Percentiles rank a stretch among this genome's conserved stretches.
Evolutionary conservation across 2,797 vertebrate genomes (phyloP).

Genomic region (Carcharodon carcharias): DNA sequence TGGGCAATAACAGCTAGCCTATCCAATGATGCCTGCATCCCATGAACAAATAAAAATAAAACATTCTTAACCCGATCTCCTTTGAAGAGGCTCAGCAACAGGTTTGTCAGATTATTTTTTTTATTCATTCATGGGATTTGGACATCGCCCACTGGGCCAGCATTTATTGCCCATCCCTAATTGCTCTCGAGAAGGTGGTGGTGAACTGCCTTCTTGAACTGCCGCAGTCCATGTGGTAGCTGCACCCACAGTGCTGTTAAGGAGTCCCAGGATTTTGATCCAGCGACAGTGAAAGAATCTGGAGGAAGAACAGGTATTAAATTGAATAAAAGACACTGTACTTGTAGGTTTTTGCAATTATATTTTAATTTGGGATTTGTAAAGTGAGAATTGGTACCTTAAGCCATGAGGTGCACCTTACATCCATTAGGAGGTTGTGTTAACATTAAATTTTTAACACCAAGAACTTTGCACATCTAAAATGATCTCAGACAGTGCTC

Average conservation of each 20-base stretch:
- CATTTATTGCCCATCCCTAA: no score
- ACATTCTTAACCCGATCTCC: neutral
- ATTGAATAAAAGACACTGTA: neutral
- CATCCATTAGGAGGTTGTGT: neutral
- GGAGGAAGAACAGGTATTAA: neutral
- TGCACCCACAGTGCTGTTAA: no score
- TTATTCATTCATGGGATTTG: no score
- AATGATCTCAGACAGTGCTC: neutral
- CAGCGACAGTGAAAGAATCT: no score
- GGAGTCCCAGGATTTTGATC: no score
- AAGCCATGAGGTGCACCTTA: neutral
- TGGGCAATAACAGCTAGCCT: neutral
- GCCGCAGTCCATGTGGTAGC: no score
- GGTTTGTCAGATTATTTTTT: neutral
- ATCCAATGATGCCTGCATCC: neutral
- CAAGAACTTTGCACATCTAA: neutral
- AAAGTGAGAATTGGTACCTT: neutral
- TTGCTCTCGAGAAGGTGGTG: no score
- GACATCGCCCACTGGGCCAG: no score
- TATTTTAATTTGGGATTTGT: conserved; percentile 13
- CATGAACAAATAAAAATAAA: neutral
- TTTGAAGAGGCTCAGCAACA: neutral
- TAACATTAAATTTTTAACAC: neutral
- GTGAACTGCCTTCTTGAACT: no score
- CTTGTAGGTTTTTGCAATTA: neutral